phyloP scores from a whole-genome alignment of 2,113 vertebrate genomes.

The Pedionomus torquatus region DNA sequence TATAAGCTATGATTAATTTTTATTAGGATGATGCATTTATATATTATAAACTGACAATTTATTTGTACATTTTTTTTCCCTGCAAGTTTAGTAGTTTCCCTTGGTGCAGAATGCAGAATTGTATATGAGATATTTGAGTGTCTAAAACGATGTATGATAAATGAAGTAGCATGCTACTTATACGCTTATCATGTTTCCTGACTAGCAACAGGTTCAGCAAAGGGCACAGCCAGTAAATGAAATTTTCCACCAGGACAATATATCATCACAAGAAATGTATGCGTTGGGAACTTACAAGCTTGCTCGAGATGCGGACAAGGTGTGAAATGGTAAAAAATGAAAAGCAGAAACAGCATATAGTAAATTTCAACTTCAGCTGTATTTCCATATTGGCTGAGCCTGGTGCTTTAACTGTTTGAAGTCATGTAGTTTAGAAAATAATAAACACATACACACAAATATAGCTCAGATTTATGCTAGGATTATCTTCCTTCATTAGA shows the following conservation, averaged over 20 bases:
- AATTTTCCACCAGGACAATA: constrained; percentile 99
- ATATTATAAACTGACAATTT: constrained; percentile 81
- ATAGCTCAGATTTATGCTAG: not conserved
- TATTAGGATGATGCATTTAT: constrained; percentile 76
- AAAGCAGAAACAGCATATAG: constrained; percentile 78
- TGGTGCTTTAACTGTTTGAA: constrained; percentile 78
- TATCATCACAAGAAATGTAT: constrained; percentile 98
- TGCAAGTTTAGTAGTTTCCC: constrained; percentile 84
- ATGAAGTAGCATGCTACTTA: constrained; percentile 98
- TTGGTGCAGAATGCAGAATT: constrained; percentile 84
- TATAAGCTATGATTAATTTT: constrained; percentile 75
- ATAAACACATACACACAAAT: not conserved
- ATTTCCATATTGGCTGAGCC: constrained; percentile 84
- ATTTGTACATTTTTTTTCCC: constrained; percentile 80
- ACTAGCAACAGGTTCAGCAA: constrained; percentile 99
- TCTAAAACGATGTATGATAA: constrained; percentile 98
- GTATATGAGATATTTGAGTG: constrained; percentile 94
- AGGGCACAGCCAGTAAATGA: constrained; percentile 99
- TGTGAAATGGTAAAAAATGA: constrained; percentile 88
- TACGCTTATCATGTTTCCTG: constrained; percentile 97
- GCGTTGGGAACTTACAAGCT: constrained; percentile 91
- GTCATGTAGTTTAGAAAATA: constrained; percentile 5
- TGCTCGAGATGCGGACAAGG: constrained; percentile 89
- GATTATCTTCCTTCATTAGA: constrained; percentile 29
- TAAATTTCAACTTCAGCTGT: constrained; percentile 88